A percentile compares a stretch with the other conserved stretches of the same genome.
Evolutionary conservation across 2,888 invertebrate species (phyloP).

Genomic region (Mimumesa dahlbomi): DNA sequence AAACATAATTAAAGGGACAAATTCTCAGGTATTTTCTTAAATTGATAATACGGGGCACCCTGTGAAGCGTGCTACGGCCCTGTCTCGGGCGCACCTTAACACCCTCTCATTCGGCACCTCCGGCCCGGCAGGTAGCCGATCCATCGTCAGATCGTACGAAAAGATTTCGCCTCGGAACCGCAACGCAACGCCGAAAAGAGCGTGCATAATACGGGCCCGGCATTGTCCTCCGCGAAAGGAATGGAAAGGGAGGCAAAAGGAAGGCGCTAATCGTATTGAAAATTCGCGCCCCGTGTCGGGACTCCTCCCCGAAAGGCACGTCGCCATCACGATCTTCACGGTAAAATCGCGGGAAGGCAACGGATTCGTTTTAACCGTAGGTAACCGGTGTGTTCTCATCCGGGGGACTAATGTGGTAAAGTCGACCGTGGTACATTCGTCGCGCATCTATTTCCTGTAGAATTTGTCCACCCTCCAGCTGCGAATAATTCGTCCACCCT

Average conservation of each 20-base stretch:
- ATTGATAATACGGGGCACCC: no score
- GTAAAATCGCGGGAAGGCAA: constrained; percentile 61
- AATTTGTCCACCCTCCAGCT: no score
- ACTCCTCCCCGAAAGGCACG: constrained; percentile 41
- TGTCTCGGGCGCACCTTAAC: constrained; percentile 18
- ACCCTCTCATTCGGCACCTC: constrained; percentile 32
- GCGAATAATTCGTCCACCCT: no score
- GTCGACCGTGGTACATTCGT: no score
- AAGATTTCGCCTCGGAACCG: constrained; percentile 25
- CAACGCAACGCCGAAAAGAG: constrained; percentile 55
- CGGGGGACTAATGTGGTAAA: no score
- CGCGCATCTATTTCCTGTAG: no score
- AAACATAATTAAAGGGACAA: no score
- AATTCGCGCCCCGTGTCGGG: constrained; percentile 68
- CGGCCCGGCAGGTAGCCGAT: constrained; percentile 50
- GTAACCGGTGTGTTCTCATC: no score
- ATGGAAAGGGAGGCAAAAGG: constrained; percentile 27
- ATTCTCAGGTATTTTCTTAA: no score
- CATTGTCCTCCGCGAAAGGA: constrained; percentile 66
- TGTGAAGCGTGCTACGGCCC: no score
- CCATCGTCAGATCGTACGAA: constrained; percentile 32
- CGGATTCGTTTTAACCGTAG: no score
- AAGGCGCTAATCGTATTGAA: constrained; percentile 71
- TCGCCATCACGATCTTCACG: constrained; percentile 47
- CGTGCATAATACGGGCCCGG: constrained; percentile 67